Evolutionary conservation across 1,140 invertebrate genomes (phyloP).

Genomic region (Drosophila repletoides): DNA sequence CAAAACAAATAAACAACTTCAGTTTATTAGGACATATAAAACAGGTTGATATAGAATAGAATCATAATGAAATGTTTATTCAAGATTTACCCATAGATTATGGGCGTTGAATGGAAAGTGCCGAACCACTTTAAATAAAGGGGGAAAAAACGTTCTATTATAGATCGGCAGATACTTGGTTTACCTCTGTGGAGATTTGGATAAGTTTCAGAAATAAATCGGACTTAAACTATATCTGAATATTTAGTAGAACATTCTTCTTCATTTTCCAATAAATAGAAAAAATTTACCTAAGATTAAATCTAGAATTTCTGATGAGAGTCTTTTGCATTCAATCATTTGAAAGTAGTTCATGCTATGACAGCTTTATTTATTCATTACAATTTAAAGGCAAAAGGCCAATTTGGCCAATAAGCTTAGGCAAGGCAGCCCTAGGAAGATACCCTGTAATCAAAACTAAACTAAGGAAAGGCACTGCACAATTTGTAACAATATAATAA

Average conservation of each 20-base stretch:
- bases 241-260: too few relatives aligned
- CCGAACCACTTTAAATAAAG: neutral
- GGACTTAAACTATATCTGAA: too few relatives aligned
- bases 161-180: neutral
- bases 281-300: too few relatives aligned
- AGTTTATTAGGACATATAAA: conserved; percentile 11
- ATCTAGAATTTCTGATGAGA: neutral
- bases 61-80: conserved; percentile 9
- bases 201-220: too few relatives aligned
- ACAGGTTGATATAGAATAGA: conserved; percentile 10
- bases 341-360: conserved; percentile 3
- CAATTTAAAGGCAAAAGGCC: conserved; percentile 1
- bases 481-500: too few relatives aligned
- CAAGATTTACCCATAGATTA: conserved; percentile 12
- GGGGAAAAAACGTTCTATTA: neutral
- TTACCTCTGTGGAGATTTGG: too few relatives aligned
- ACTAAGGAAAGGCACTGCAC: too few relatives aligned
- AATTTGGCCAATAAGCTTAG: too few relatives aligned
- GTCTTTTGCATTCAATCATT: conserved; percentile 8
- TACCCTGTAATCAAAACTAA: neutral
- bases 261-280: too few relatives aligned
- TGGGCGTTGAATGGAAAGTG: conserved; percentile 2
- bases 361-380: conserved; percentile 6
- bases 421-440: neutral
- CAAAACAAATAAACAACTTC: conserved; percentile 22